Percentiles rank a stretch among this genome's conserved stretches.
Conservation (phyloP, 2,888 invertebrate species). For the Dastarcus helophoroides region DNA sequence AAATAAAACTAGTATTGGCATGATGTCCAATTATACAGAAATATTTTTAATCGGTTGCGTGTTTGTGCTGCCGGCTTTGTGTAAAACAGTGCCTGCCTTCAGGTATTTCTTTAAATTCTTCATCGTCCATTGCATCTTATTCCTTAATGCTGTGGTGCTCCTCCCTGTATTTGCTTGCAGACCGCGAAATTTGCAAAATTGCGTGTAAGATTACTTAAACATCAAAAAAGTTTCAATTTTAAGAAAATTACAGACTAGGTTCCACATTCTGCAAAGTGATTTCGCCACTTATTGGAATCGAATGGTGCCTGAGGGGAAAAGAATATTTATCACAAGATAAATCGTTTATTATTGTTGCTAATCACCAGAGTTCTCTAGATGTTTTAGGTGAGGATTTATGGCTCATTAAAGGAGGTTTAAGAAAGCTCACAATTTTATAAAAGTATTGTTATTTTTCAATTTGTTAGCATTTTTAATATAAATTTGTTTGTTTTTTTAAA, state of each 20-base stretch:
- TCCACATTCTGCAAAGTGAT: slow-evolving; percentile 62
- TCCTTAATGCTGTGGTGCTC: slow-evolving; percentile 51
- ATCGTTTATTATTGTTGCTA: slow-evolving; percentile 76
- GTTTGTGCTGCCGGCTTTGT: slow-evolving; percentile 67
- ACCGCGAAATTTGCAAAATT: slow-evolving; percentile 65
- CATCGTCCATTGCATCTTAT: slow-evolving; percentile 60
- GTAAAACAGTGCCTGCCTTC: slow-evolving; percentile 68
- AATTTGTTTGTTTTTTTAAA: no score
- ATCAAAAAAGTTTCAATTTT: slow-evolving; percentile 46
- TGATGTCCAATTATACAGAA: slow-evolving; percentile 60
- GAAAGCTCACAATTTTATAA: no score
- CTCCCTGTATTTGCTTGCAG: slow-evolving; percentile 63
- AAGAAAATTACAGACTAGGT: slow-evolving; percentile 46
- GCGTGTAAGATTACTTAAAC: no score
- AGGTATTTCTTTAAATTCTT: slow-evolving; percentile 72
- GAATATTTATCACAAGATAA: slow-evolving; percentile 68
- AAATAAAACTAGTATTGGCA: no score
- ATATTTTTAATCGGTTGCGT: slow-evolving; percentile 63
- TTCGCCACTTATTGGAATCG: slow-evolving; percentile 61
- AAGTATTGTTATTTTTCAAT: no score
- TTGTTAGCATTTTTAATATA: no score
- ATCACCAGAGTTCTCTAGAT: slow-evolving; percentile 89
- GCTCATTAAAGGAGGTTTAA: no score
- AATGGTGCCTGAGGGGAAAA: slow-evolving; percentile 67
- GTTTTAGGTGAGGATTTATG: slow-evolving; percentile 66